These are phyloP conservation scores for Tigriopus californicus DNA, from an alignment of 2,888 invertebrate genomes.

Conservation along the genomic window DNA sequence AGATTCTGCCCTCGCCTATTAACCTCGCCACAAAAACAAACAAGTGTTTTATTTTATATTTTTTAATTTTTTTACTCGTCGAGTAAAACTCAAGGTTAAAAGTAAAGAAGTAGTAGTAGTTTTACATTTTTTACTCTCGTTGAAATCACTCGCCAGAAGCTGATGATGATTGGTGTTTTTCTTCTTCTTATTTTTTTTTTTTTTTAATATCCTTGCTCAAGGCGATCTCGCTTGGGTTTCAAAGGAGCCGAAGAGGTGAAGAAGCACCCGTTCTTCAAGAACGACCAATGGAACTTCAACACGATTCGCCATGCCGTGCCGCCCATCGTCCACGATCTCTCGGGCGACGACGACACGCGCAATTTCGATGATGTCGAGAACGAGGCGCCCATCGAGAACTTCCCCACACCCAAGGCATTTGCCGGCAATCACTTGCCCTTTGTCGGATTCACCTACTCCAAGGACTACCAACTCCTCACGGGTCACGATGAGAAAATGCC, in stretches of 20 bases:
- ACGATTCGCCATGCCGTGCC: slow-evolving; percentile 83
- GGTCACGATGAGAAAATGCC: background rate
- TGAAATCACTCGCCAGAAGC: no score
- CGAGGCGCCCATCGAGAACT: slow-evolving; percentile 75
- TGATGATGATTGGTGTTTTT: no score
- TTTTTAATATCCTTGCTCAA: no score
- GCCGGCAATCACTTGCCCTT: slow-evolving; percentile 96
- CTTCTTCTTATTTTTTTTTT: no score
- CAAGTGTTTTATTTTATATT: no score
- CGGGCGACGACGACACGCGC: slow-evolving; percentile 90
- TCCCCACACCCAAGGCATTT: slow-evolving; percentile 90
- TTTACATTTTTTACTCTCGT: no score
- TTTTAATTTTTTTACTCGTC: no score
- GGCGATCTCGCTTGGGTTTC: slow-evolving; percentile 42
- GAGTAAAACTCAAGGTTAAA: no score
- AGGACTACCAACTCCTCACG: slow-evolving; percentile 51
- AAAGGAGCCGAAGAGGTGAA: slow-evolving; percentile 89
- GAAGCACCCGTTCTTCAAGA: slow-evolving; percentile 78
- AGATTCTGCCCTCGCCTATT: no score
- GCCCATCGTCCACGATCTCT: slow-evolving; percentile 87
- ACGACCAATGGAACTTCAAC: slow-evolving; percentile 94
- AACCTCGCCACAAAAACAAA: no score
- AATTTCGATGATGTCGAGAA: slow-evolving; percentile 96
- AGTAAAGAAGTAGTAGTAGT: no score
- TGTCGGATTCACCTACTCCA: slow-evolving; percentile 92